phyloP scores from a whole-genome alignment of 2,888 invertebrate genomes.

The Macaria notata region DNA sequence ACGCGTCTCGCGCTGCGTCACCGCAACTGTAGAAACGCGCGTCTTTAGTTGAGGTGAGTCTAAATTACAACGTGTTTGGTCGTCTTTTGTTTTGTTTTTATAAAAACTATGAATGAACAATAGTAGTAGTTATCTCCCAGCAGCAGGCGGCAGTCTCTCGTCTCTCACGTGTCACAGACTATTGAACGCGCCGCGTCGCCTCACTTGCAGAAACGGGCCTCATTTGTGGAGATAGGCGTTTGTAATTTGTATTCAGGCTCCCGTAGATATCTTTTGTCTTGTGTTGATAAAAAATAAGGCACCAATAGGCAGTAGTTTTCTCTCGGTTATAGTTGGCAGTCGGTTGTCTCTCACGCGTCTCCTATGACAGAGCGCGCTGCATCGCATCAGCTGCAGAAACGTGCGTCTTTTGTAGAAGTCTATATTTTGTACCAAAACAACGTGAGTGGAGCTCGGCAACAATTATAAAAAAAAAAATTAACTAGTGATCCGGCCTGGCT shows the following conservation, averaged over 20 bases:
- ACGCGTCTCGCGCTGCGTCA: constrained; percentile 53
- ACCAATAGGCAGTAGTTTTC: constrained; percentile 57
- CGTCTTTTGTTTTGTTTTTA: not conserved
- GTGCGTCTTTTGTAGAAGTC: constrained; percentile 93
- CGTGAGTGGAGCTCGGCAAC: too few species aligned
- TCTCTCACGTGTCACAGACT: constrained; percentile 53
- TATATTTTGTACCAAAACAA: too few species aligned
- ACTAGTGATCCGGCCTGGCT: too few species aligned
- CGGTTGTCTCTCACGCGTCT: constrained; percentile 79
- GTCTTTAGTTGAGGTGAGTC: constrained; percentile 90
- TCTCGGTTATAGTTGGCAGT: constrained; percentile 87
- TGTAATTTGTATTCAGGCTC: too few species aligned
- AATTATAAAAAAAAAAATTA: too few species aligned
- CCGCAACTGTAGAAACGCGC: constrained; percentile 84
- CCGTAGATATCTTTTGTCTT: too few species aligned
- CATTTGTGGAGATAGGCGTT: too few species aligned
- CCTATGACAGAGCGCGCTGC: constrained; percentile 71
- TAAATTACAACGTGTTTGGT: too few species aligned
- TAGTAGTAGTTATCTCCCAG: too few species aligned
- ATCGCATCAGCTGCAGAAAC: constrained; percentile 79
- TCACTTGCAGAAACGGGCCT: not conserved
- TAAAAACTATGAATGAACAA: too few species aligned
- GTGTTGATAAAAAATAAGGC: too few species aligned
- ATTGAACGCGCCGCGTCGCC: not conserved
- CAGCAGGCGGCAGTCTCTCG: constrained; percentile 86